Base-by-base conservation (phyloP, 2,113 vertebrate genomes). In the Chrysemys picta region DNA sequence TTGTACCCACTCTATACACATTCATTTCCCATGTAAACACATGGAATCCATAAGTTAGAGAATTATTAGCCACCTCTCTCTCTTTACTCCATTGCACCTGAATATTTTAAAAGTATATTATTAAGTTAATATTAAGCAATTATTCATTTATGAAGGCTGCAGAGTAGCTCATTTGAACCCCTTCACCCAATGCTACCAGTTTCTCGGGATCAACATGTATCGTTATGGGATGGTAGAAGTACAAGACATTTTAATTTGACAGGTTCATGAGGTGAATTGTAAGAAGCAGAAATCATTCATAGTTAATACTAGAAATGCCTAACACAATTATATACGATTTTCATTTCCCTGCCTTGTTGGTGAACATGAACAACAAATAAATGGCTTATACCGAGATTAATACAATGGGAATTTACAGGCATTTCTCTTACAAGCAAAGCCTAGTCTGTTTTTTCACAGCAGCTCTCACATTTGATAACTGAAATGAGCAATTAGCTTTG, bases 61-160 rank as follows among this genome's bases (percentile, higher is more conserved):
- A 89, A 80, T n/a, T 80, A 78, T 56, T 42, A 38, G 54, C 75
- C 31, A 82, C 35, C 52, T 49, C 56, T 89, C 95, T 45, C n/a
- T 80, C 21, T 89, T 88, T 27, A 84, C 88, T 84, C 35, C 79
- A n/a, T 82, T 92, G 87, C 29, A n/a, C 21, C 42, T 78, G 42
- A 84, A 69, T 94, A 95, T 93, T 96, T 95, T 81, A 93, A 52
- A n/a, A 57, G 83, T 90, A 89, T 5, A 88, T 93, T 93, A 27
- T 13, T 29, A 8, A 56, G 54, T 9, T 25, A 56, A 25, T 90
- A 91, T 29, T 78, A 84, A 80, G n/a, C 62, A 38, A 49, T 90
- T 1, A 91, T 95, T 93, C 80, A 89, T 72, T 92, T 35, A 76
- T 92, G 8, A 76, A 89, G 62, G 17, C 83, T 93, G 38, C 35